Conservation (phyloP, 2,113 vertebrate species). For the Emydura subglobosa region DNA sequence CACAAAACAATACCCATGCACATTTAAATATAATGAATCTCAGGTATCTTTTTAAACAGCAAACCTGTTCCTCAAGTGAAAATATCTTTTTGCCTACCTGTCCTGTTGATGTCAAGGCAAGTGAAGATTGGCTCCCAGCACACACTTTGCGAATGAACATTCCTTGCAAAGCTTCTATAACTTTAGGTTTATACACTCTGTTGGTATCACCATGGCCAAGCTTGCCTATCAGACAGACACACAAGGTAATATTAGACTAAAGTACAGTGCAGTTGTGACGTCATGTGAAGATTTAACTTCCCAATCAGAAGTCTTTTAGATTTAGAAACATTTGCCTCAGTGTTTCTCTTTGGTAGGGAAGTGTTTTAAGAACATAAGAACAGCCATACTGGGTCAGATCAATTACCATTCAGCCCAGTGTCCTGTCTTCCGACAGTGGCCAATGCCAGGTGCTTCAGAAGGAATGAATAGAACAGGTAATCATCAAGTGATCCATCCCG, state of each 20-base stretch:
- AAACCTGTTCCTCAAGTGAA: not conserved
- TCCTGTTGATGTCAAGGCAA: conserved; percentile 88
- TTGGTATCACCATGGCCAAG: conserved; percentile 90
- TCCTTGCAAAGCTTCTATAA: conserved; percentile 89
- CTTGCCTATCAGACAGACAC: conserved; percentile 77
- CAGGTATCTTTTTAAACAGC: not conserved
- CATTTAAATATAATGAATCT: not conserved
- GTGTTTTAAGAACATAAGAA: not conserved
- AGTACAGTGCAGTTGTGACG: not conserved
- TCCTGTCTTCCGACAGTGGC: no score
- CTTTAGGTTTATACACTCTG: conserved; percentile 90
- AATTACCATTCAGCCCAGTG: no score
- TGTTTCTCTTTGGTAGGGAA: not conserved
- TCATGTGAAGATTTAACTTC: not conserved
- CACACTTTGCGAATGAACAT: conserved; percentile 91
- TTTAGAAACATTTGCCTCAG: not conserved
- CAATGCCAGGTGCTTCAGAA: no score
- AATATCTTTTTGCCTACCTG: conserved; percentile 76
- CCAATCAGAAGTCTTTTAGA: not conserved
- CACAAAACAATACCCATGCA: not conserved
- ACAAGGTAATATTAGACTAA: not conserved
- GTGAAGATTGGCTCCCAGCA: conserved; percentile 88
- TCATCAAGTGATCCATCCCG: no score
- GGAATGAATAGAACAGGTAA: no score
- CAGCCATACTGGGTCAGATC: no score